These are phyloP conservation scores for Frieseomelitta varia DNA, from an alignment of 1,140 invertebrate genomes.

Conservation along the genomic window DNA sequence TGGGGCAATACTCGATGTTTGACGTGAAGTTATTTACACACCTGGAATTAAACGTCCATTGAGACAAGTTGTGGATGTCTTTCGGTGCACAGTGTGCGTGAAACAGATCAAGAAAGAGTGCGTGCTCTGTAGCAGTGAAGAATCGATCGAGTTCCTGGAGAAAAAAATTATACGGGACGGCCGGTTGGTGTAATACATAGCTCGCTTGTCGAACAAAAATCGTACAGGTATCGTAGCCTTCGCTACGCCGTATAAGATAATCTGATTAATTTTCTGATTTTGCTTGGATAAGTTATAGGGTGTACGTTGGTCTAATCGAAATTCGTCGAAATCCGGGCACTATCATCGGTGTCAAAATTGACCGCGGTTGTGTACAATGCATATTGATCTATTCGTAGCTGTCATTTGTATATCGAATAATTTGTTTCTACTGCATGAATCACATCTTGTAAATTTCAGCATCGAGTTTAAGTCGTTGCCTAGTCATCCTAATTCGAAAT, in stretches of 20 bases:
- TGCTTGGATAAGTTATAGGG: not conserved
- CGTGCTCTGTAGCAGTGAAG: conserved; percentile 28
- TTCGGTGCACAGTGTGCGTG: conserved; percentile 39
- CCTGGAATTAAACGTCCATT: conserved; percentile 59
- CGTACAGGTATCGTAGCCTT: conserved; percentile 55
- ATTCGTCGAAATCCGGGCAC: conserved; percentile 1
- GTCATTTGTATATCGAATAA: conserved; percentile 66
- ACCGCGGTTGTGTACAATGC: conserved; percentile 71
- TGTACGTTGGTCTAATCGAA: not conserved
- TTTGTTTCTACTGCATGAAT: conserved; percentile 39
- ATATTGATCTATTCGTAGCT: conserved; percentile 77
- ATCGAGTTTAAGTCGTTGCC: not conserved
- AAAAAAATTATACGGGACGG: conserved; percentile 52
- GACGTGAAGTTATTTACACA: conserved; percentile 77
- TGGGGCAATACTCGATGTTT: conserved; percentile 78
- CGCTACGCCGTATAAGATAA: not conserved
- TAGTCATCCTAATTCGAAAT: not conserved
- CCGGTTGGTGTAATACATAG: conserved; percentile 69
- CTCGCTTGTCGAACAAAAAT: conserved; percentile 66
- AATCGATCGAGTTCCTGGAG: conserved; percentile 42
- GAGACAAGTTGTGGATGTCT: conserved; percentile 44
- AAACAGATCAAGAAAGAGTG: conserved; percentile 34
- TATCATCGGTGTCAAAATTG: conserved; percentile 54
- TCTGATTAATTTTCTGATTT: not conserved
- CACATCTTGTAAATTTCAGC: conserved; percentile 18